Evolutionary conservation across 2,888 invertebrate species (phyloP).

Genomic region (Apotomis capreana): DNA sequence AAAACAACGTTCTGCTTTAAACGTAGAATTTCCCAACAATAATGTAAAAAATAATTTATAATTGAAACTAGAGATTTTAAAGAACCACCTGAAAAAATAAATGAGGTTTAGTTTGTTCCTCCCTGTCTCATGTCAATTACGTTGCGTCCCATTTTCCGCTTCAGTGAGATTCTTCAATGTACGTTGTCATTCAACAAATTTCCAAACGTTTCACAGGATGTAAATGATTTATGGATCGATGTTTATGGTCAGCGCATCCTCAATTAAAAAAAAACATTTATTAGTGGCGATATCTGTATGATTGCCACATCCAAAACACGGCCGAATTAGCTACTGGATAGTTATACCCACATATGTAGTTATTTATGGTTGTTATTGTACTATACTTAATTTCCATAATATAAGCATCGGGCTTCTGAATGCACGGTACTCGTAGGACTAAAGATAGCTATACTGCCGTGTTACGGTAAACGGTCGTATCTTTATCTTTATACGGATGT

Average conservation of each 20-base stretch:
- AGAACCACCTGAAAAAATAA: no score
- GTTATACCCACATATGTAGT: neutral
- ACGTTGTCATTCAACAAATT: neutral
- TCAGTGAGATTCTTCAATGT: neutral
- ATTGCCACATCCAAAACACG: neutral
- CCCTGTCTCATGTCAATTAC: no score
- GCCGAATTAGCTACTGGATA: neutral
- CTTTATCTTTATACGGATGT: no score
- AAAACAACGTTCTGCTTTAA: no score
- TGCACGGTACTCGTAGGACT: no score
- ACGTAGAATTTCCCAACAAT: no score
- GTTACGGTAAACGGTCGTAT: no score
- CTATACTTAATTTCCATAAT: neutral
- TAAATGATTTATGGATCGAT: slow-evolving; percentile 22
- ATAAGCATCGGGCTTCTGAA: no score
- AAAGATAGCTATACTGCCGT: no score
- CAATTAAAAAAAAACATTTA: slow-evolving; percentile 29
- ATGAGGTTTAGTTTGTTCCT: no score
- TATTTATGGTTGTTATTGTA: neutral
- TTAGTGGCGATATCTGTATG: neutral
- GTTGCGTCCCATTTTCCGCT: neutral
- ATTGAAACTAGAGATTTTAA: no score
- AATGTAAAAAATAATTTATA: no score
- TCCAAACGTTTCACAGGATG: slow-evolving; percentile 22
- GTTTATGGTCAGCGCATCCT: slow-evolving; percentile 22